phyloP scores from a whole-genome alignment of 23 tunicate genomes.

The Ascidia mentula region DNA sequence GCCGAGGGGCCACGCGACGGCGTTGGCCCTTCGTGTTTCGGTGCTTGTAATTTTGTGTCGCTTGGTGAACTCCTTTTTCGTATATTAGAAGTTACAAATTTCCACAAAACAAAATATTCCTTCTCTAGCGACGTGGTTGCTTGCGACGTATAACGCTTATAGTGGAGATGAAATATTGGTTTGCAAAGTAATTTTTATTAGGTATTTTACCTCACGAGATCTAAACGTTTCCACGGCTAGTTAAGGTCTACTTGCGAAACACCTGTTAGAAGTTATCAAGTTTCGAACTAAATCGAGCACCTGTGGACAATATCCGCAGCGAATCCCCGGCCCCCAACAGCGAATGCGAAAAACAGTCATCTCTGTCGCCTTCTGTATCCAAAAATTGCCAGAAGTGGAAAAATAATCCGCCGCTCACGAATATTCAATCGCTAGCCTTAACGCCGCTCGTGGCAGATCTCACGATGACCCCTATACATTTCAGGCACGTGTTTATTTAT shows the following conservation, averaged over 20 bases:
- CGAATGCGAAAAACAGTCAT: neutral
- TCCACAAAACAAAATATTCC: too few species aligned
- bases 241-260: too few species aligned
- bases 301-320: constrained; percentile 1
- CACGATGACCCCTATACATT: neutral
- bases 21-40: neutral
- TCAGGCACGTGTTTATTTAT: neutral
- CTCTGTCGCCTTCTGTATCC: neutral
- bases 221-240: too few species aligned
- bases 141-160: too few species aligned
- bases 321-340: neutral
- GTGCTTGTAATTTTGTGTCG: neutral
- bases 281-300: neutral
- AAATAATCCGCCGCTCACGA: neutral
- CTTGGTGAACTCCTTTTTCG: too few species aligned
- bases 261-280: neutral
- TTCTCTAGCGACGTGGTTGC: too few species aligned
- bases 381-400: neutral
- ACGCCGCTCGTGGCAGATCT: neutral
- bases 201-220: too few species aligned
- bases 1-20: neutral
- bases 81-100: too few species aligned
- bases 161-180: too few species aligned
- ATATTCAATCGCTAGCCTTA: constrained; percentile 2
- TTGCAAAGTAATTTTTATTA: too few species aligned